Evolutionary conservation across 2,113 vertebrate genomes (phyloP).

Genomic region (Eretmodus cyanostictus): DNA sequence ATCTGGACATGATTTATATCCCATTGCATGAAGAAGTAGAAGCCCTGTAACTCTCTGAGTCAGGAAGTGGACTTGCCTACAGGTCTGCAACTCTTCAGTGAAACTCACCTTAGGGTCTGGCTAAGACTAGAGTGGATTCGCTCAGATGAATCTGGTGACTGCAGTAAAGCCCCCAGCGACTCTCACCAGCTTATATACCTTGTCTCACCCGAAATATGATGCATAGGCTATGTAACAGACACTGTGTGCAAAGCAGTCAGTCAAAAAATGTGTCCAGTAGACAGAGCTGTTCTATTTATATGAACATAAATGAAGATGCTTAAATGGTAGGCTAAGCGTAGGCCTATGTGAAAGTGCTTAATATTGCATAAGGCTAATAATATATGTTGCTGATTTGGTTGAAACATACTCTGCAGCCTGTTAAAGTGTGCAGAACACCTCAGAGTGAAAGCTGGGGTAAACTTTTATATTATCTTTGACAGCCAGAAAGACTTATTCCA

Average conservation of each 20-base stretch:
- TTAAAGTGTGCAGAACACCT: not conserved
- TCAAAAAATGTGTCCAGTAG: constrained; percentile 75
- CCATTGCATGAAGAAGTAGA: constrained; percentile 18
- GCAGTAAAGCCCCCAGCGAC: constrained; percentile 53
- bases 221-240: constrained; percentile 72
- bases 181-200: constrained; percentile 69
- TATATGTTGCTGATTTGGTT: constrained; percentile 71
- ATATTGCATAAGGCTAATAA: constrained; percentile 74
- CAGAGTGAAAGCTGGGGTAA: not conserved
- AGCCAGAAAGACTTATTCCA: not conserved
- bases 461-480: not conserved
- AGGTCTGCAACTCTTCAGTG: constrained; percentile 35
- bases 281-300: constrained; percentile 78
- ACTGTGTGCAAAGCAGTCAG: constrained; percentile 64
- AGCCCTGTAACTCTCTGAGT: not conserved
- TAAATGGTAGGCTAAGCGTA: constrained; percentile 73
- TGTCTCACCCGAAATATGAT: constrained; percentile 67
- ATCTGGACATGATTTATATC: constrained; percentile 27
- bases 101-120: constrained; percentile 71
- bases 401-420: constrained; percentile 45
- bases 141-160: constrained; percentile 67
- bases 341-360: constrained; percentile 70
- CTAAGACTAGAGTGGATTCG: constrained; percentile 55
- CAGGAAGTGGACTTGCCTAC: not conserved
- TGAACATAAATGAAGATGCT: constrained; percentile 78